These are phyloP conservation scores for Rhinoraja longicauda DNA, from an alignment of 2,797 vertebrate genomes.

Conservation along the genomic window DNA sequence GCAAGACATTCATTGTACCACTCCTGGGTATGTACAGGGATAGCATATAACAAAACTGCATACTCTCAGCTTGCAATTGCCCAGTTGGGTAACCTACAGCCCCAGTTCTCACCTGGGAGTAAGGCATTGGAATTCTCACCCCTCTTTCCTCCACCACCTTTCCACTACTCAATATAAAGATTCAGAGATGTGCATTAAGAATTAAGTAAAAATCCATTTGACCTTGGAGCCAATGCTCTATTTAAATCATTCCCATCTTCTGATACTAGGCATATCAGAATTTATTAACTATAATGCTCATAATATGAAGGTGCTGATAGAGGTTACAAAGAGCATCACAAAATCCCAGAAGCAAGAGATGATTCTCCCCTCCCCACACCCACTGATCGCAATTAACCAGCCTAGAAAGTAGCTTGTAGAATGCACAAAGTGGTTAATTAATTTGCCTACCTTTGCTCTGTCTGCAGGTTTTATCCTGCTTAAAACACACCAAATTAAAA, in stretches of 20 bases:
- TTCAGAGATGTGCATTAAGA: conserved; percentile 21
- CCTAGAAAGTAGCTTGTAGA: neutral
- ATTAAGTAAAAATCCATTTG: conserved; percentile 9
- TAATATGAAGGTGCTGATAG: neutral
- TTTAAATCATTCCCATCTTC: conserved; percentile 15
- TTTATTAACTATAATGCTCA: neutral
- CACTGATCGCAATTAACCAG: neutral
- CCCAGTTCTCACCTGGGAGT: neutral
- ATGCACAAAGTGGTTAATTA: neutral
- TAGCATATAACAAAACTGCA: neutral
- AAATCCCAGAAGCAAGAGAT: conserved; percentile 4
- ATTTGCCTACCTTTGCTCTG: neutral
- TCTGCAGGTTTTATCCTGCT: neutral
- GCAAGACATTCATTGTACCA: neutral
- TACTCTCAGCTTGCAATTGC: neutral
- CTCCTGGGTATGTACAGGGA: neutral
- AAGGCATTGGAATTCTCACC: neutral
- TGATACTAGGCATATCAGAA: conserved; percentile 6
- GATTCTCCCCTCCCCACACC: neutral
- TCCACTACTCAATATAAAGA: neutral
- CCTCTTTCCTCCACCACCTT: neutral
- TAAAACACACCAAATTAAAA: conserved; percentile 14
- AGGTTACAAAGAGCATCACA: neutral
- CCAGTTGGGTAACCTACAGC: neutral
- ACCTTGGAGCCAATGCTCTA: conserved; percentile 12